Percentiles rank a stretch among this genome's conserved stretches.
phyloP scores from a whole-genome alignment of 1,140 invertebrate species.

The Cephus cinctus region DNA sequence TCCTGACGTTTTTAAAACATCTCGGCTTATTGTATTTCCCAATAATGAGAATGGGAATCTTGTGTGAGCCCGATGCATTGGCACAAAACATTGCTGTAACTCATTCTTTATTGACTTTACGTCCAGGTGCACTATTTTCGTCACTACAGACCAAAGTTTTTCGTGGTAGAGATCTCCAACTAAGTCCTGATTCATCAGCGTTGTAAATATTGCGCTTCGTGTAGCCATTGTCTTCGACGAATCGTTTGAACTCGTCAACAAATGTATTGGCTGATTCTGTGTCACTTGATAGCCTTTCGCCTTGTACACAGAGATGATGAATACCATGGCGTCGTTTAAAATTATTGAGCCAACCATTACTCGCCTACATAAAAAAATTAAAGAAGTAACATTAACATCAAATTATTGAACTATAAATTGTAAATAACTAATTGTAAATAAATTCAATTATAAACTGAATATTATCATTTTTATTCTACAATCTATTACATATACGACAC shows the following conservation, averaged over 20 bases:
- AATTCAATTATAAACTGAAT: no score
- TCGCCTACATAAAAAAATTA: conserved; percentile 19
- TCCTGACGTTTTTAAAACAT: no score
- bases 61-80: no score
- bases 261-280: conserved; percentile 32
- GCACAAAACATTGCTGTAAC: no score
- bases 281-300: conserved; percentile 40
- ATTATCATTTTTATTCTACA: no score
- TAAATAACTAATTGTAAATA: no score
- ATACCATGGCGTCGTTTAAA: conserved; percentile 43
- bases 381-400: not conserved
- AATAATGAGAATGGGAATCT: no score
- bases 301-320: conserved; percentile 34
- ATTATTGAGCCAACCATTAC: conserved; percentile 36
- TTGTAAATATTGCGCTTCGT: conserved; percentile 27
- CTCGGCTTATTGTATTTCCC: no score
- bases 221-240: conserved; percentile 32
- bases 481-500: no score
- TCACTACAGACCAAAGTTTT: conserved; percentile 36
- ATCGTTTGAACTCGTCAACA: conserved; percentile 22
- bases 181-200: conserved; percentile 30
- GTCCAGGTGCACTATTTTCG: no score
- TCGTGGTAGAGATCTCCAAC: conserved; percentile 34
- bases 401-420: no score
- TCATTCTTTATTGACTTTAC: no score